Percentiles rank a stretch among this genome's conserved stretches.
Conservation (phyloP, 1,140 invertebrate species). For the Cherax destructor region DNA sequence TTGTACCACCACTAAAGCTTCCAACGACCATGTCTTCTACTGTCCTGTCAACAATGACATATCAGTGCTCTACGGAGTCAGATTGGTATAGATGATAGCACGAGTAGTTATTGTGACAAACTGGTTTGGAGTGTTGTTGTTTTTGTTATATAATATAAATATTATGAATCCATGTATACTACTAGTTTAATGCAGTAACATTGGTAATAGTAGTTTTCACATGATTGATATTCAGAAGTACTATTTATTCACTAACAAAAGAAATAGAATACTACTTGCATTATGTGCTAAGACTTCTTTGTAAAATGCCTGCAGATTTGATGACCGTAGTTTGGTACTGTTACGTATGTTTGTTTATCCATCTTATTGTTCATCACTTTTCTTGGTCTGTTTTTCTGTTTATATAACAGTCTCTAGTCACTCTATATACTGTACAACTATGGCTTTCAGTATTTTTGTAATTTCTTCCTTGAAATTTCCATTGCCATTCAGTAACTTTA, state of each 20-base stretch:
- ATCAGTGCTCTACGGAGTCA: slow-evolving; percentile 37
- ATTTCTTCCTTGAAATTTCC: neutral
- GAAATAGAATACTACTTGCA: neutral
- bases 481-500: neutral
- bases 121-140: neutral
- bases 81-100: slow-evolving; percentile 12
- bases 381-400: too few relatives aligned
- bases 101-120: neutral
- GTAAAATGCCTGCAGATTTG: too few relatives aligned
- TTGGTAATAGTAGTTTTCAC: neutral
- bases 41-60: slow-evolving; percentile 43
- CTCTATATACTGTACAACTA: too few relatives aligned
- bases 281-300: neutral
- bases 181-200: neutral
- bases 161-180: neutral
- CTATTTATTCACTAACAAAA: neutral
- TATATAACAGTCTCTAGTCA: too few relatives aligned
- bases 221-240: neutral
- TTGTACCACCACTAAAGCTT: slow-evolving; percentile 16
- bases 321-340: too few relatives aligned
- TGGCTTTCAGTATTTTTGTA: too few relatives aligned
- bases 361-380: too few relatives aligned
- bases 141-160: neutral
- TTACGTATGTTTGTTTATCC: too few relatives aligned
- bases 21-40: slow-evolving; percentile 34